Evolutionary conservation across 2,888 invertebrate genomes (phyloP).

Genomic region (Cryptocheilus praepositus): DNA sequence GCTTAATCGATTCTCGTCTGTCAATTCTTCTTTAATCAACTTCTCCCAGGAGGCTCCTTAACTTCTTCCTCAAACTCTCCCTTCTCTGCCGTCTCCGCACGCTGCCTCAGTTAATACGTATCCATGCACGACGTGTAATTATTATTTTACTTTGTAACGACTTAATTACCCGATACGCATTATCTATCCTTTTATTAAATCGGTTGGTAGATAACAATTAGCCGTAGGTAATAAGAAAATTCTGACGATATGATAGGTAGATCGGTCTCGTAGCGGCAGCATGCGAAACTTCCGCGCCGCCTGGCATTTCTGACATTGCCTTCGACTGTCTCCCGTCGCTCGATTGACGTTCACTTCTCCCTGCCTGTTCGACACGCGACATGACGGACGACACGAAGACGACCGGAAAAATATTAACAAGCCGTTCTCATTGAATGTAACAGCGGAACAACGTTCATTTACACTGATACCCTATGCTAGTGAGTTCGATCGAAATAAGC

Average conservation of each 20-base stretch:
- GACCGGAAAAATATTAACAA: too few relatives aligned
- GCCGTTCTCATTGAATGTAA: too few relatives aligned
- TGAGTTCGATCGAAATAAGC: too few relatives aligned
- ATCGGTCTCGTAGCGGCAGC: conserved; percentile 46
- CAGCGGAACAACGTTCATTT: too few relatives aligned
- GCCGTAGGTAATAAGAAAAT: conserved; percentile 53
- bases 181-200: conserved; percentile 51
- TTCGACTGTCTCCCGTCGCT: too few relatives aligned
- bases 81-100: not conserved
- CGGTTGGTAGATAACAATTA: conserved; percentile 56
- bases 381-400: too few relatives aligned
- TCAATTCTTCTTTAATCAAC: not conserved
- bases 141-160: conserved; percentile 36
- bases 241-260: conserved; percentile 43
- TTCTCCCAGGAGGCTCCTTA: not conserved
- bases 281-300: conserved; percentile 35
- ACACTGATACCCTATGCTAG: too few relatives aligned
- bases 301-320: not conserved
- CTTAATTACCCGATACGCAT: conserved; percentile 47
- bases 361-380: too few relatives aligned
- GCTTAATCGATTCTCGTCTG: not conserved
- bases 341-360: too few relatives aligned
- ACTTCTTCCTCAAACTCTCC: not conserved
- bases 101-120: not conserved
- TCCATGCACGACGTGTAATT: conserved; percentile 7